phyloP scores from a whole-genome alignment of 92 coral and sea anemone genomes.

The Zoanthus sansibaricus region DNA sequence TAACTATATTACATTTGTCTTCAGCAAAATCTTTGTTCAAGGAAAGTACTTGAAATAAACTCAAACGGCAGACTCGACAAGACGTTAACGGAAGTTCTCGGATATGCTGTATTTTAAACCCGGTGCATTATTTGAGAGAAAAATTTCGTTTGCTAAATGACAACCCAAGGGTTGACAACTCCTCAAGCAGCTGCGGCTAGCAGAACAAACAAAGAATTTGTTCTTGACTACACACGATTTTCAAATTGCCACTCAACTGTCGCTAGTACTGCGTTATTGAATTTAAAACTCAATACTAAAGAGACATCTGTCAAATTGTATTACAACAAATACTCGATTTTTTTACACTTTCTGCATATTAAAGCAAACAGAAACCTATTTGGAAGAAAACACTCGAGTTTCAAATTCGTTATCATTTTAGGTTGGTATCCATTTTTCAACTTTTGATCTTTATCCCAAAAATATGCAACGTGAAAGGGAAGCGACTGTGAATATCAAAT shows the following conservation, averaged over 20 bases:
- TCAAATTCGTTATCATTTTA: background rate
- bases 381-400: background rate
- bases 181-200: background rate
- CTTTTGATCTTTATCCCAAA: background rate
- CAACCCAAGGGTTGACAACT: background rate
- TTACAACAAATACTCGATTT: background rate
- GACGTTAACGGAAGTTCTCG: background rate
- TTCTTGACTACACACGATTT: background rate
- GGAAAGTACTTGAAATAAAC: background rate
- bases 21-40: background rate
- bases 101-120: background rate
- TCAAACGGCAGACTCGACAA: background rate
- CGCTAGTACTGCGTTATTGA: constrained; percentile 2
- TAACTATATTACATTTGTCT: background rate
- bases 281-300: constrained; percentile 2
- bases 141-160: background rate
- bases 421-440: background rate
- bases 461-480: background rate
- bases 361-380: background rate
- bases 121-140: background rate
- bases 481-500: background rate
- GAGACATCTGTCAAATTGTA: background rate
- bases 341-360: background rate
- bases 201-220: constrained; percentile 14
- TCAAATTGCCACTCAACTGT: constrained; percentile 10